phyloP scores from a whole-genome alignment of 2,888 invertebrate species.

The Latrodectus hesperus region DNA sequence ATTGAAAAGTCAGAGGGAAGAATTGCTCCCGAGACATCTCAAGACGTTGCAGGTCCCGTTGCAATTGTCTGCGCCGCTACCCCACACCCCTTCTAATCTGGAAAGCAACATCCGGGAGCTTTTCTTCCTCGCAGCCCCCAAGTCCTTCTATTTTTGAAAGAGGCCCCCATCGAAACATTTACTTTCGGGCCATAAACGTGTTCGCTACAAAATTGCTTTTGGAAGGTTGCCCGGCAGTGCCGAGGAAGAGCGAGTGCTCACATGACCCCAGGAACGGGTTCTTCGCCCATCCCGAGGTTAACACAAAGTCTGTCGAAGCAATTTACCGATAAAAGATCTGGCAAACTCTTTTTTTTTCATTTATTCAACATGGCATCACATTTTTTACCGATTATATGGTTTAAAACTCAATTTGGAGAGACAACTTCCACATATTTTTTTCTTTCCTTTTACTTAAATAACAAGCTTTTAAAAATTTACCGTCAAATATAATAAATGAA shows the following conservation, averaged over 20 bases:
- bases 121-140: background rate
- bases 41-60: background rate
- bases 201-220: constrained; percentile 50
- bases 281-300: background rate
- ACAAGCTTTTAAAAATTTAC: too few relatives aligned
- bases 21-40: background rate
- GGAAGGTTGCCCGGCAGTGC: constrained; percentile 40
- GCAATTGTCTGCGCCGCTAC: constrained; percentile 3
- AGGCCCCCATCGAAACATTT: constrained; percentile 29
- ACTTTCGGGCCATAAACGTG: constrained; percentile 31
- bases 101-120: constrained; percentile 54
- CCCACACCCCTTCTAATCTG: constrained; percentile 5
- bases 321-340: too few relatives aligned
- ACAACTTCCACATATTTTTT: too few relatives aligned
- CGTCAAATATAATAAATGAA: too few relatives aligned
- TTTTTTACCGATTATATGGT: too few relatives aligned
- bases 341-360: too few relatives aligned
- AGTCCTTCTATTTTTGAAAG: constrained; percentile 46
- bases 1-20: too few relatives aligned
- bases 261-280: background rate
- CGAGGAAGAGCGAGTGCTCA: background rate
- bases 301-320: too few relatives aligned
- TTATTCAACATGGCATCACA: too few relatives aligned
- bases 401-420: too few relatives aligned
- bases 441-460: too few relatives aligned